Evolutionary conservation across 2,797 vertebrate species (phyloP).

Genomic region (Spinus olivaceus): DNA sequence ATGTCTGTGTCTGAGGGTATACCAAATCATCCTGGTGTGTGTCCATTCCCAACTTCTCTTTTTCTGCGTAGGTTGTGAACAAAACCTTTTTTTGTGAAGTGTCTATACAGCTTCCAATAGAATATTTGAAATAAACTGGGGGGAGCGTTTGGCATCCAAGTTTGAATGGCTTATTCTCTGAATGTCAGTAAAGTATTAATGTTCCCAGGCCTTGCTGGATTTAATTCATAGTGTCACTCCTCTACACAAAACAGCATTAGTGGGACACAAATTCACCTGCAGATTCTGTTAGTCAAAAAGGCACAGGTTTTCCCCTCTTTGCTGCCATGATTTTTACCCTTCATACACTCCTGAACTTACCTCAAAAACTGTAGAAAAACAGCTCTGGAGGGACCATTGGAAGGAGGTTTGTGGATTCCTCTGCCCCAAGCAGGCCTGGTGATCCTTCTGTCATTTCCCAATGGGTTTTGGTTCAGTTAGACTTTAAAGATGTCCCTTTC

Average conservation of each 20-base stretch:
- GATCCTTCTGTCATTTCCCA: neutral
- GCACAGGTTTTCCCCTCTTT: neutral
- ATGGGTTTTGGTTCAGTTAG: neutral
- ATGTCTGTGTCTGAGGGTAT: no score
- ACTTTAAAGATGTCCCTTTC: neutral
- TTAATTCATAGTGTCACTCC: neutral
- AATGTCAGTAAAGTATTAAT: neutral
- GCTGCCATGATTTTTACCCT: neutral
- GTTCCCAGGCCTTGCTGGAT: neutral
- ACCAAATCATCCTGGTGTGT: neutral
- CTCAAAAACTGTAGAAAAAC: neutral
- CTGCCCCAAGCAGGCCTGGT: rapidly evolving
- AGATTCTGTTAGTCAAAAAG: neutral
- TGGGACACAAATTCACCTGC: neutral
- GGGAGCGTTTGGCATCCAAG: neutral
- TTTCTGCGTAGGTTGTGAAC: neutral
- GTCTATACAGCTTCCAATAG: neutral
- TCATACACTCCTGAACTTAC: neutral
- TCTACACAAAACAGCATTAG: neutral
- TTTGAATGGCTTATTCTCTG: neutral
- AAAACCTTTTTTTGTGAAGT: neutral
- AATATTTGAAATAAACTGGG: neutral
- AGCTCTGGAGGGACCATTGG: no score
- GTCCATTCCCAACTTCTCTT: neutral
- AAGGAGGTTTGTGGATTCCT: neutral